phyloP scores from a whole-genome alignment of 2,797 vertebrate genomes.

The Onychomys arenicola region DNA sequence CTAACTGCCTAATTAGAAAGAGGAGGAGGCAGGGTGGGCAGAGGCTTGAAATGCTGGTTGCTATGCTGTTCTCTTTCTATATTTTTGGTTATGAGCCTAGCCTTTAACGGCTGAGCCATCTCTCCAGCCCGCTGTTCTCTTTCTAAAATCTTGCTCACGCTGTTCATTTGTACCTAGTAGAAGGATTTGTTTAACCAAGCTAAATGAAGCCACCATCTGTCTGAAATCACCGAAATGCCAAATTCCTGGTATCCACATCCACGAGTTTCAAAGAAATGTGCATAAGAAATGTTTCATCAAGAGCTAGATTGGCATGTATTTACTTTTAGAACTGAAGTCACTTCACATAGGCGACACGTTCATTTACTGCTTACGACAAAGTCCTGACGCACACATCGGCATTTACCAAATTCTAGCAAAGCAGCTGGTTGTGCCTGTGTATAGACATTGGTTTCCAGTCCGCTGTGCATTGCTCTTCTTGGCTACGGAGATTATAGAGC shows the following conservation, averaged over 20 bases:
- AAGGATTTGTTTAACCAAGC: conserved; percentile 38
- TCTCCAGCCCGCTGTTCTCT: no score
- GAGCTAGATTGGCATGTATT: neutral
- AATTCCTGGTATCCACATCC: neutral
- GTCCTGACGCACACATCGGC: neutral
- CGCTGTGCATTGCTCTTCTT: neutral
- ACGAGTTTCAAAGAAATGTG: neutral
- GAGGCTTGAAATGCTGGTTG: neutral
- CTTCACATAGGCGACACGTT: neutral
- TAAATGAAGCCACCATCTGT: conserved; percentile 56
- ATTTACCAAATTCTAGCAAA: neutral
- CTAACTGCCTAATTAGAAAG: neutral
- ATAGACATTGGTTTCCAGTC: neutral
- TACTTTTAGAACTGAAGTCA: conserved; percentile 31
- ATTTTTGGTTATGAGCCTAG: no score
- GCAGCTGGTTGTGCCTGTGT: neutral
- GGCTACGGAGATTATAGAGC: neutral
- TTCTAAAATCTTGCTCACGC: neutral
- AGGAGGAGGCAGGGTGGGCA: neutral
- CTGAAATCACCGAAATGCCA: conserved; percentile 28
- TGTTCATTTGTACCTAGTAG: conserved; percentile 31
- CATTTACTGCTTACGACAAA: neutral
- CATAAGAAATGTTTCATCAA: conserved; percentile 20
- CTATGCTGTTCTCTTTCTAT: neutral
- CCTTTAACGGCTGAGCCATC: no score